Base-by-base conservation (phyloP, 2,113 vertebrate species). In the Grammomys dolichurus region DNA sequence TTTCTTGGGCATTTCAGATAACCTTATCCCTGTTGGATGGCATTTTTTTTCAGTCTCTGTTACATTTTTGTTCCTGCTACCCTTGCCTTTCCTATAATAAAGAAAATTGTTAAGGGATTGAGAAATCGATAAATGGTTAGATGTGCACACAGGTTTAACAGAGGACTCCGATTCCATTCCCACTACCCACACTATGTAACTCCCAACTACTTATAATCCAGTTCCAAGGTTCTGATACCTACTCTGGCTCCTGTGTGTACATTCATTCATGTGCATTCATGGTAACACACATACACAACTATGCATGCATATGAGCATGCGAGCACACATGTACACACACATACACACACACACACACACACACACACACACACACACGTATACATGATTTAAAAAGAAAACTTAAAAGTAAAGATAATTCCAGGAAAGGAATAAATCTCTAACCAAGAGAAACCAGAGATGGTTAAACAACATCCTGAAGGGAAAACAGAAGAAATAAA, bases 121-220 rank as follows among this genome's bases (percentile, higher is more conserved):
- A 43, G 14, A 31, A 24, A 85, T 40, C 56, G 51, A 14, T 82
- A 28, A 84, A 43, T 63, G n/a, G 3, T 63, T 43, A 63, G 43
- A 31, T 43, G 7, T 63, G 8, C 13, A 31, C 43, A 46, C 3
- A 2, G 24, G 24, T 85, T n/a, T 31, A 13, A 12, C 0, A 76
- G 81, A 60, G 24, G 3, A 5, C 1, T 7, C n/a, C 12, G 5
- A 9, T 65, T 65, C 9, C 12, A 7, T 31, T 85, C 1, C 7
- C 1, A 43, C 13, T 6, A 31, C 3, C 8, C 1, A 28, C 3
- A 5, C 16, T 43, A 2, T 1, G 40, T 43, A 40, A 4, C 3
- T 63, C 56, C 4, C 56, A 46, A 84, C 7, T 1, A 9, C 12
- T 40, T 82, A 17, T 17, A 65, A 60, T 85, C 5, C 14, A 65